Evolutionary conservation across 2,113 vertebrate species (phyloP), one percentile per base, ranked within the genome.

Genomic region (Chlorodrepanis virens): DNA sequence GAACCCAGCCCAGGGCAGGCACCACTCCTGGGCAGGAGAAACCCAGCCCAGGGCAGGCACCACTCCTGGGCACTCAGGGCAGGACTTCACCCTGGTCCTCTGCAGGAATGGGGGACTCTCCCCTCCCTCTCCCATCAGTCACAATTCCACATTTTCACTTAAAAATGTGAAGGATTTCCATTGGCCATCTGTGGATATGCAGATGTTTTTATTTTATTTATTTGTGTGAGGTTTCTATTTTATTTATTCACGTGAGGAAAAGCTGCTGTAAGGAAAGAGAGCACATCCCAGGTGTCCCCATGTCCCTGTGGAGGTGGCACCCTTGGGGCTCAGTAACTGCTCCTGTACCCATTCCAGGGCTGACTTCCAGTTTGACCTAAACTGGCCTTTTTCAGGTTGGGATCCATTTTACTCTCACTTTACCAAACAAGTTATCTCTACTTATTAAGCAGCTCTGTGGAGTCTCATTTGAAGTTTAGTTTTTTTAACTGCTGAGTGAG

Each of bases 101-200:
- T 42, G 2, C 0, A 3, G 74, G 9, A 74, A 1, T 21, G 5
- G 16, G n/a, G 33, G 1, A 3, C 6, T 3, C 29, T 53, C 33
- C 29, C 20, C 31, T 80, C 19, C 64, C 9, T 57, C 31, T 31
- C 39, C 65, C 18, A 35, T 25, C 3, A 44, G 71, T 59, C 72
- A 74, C 12, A 19, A 2, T 52, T 47, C 5, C 23, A 2, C 2
- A 0, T 63, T 70, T 7, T 1, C 11, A 1, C 22, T 52, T 14
- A 11, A 31, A 84, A 49, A 14, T 5, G 25, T 1, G 0, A 12
- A 4, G 1, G 35, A 5, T 61, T 82, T 19, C 54, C 42, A 3
- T 0, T n/a, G 40, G 1, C 28, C 5, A 4, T 33, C 15, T 44
- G 27, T 1, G 13, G 31, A 2, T 17, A 0, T 8, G n/a, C 17